Percentiles rank a stretch among this genome's conserved stretches.
phyloP scores from a whole-genome alignment of 92 coral and sea anemone genomes.

The Paramuricea clavata region DNA sequence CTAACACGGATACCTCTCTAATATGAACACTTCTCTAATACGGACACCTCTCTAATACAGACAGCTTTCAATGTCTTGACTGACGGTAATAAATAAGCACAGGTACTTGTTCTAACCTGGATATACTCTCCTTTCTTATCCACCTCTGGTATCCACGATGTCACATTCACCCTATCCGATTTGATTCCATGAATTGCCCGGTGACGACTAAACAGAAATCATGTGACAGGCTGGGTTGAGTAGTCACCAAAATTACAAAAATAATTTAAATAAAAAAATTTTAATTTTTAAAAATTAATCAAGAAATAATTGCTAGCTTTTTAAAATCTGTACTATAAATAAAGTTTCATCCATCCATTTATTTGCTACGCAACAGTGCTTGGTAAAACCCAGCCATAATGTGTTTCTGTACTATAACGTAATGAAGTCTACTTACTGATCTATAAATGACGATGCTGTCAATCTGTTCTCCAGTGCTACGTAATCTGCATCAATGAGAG shows the following conservation, averaged over 20 bases:
- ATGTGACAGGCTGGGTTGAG: not conserved
- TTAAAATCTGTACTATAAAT: too few species aligned
- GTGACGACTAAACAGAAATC: not conserved
- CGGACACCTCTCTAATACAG: too few species aligned
- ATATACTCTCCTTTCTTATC: not conserved
- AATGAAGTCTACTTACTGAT: not conserved
- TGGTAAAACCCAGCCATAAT: too few species aligned
- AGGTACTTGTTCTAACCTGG: not conserved
- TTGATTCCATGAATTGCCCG: not conserved
- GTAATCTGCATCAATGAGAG: not conserved
- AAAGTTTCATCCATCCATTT: too few species aligned
- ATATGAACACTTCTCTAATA: not conserved
- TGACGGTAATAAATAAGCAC: not conserved
- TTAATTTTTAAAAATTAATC: too few species aligned
- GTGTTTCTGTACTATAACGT: too few species aligned
- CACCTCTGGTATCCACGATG: not conserved
- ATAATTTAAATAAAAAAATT: too few species aligned
- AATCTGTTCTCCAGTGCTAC: not conserved
- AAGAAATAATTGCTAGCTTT: too few species aligned
- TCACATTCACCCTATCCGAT: not conserved
- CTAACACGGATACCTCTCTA: not conserved
- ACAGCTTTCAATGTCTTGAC: too few species aligned
- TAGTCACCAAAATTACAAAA: too few species aligned
- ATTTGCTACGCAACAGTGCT: too few species aligned
- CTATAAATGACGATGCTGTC: conserved; percentile 2